Evolutionary conservation across 2,888 invertebrate genomes (phyloP), one percentile per base, ranked within the genome.

Genomic region (Charanyca ferruginea): DNA sequence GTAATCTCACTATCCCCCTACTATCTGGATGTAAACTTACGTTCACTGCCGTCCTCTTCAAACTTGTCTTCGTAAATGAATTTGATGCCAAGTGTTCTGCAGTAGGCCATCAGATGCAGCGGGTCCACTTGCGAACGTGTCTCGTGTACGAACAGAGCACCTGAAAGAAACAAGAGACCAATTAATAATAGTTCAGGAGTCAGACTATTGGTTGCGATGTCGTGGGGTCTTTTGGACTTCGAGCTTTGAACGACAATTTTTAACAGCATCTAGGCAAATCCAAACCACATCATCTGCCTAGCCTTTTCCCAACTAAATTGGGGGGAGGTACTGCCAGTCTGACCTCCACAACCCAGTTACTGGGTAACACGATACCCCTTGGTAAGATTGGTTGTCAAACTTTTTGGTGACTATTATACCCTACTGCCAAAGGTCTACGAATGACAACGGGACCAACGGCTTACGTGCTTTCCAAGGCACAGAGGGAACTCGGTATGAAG

Each of bases 51-150:
- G 0, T 89, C 90, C 1, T 92, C 90, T 23, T 96, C 96, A 88
- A 95, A 95, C 94, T 91, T 97, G 81, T 96, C 97, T 86, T 98
- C 98, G 84, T 97, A 97, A 78, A 97, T 97, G 84, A 98, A 98
- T 76, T 97, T 97, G 32, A 98, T 96, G 6, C 97, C 97, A 6
- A 98, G 93, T 38, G 96, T 96, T 70, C 97, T 96, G 86, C 98
- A 96, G 91, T 98, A 98, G 0, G 97, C 97, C 92, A 98, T 98
- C 74, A 98, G 91, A 52, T 96, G 95, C 28, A 96, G 91, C 0
- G 96, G 96, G 88, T 98, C 98, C 44, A 98, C 97, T 2, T 98
- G 98, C 0, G 98, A 97, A 1, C 97, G 97, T 0, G 96, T 96
- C 72, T 95, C 95, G 75, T 95, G 94, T 0, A 97, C 95, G 72